These are phyloP conservation scores for Tinea trinotella DNA, from an alignment of 2,888 invertebrate species.

Conservation along the genomic window DNA sequence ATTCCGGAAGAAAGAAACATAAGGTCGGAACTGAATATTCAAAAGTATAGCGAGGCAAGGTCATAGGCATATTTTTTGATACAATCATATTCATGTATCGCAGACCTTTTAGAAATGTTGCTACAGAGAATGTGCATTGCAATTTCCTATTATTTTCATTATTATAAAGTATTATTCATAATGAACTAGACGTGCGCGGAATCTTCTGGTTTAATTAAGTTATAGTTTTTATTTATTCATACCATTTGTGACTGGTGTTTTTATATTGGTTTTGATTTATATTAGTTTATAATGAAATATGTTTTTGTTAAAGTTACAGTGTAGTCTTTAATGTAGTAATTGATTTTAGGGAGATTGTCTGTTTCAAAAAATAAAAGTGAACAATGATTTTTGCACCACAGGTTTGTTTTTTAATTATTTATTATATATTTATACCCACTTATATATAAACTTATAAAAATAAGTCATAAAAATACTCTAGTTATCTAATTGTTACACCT, in stretches of 20 bases:
- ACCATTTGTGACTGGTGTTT: neutral
- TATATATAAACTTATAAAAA: too few relatives aligned
- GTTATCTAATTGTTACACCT: too few relatives aligned
- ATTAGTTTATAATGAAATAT: too few relatives aligned
- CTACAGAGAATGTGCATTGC: conserved; percentile 12
- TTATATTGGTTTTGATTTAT: too few relatives aligned
- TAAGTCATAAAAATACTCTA: too few relatives aligned
- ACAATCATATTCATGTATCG: neutral
- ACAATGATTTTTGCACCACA: conserved; percentile 4
- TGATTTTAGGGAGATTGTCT: neutral
- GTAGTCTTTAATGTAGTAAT: too few relatives aligned
- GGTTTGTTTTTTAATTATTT: neutral
- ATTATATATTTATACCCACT: too few relatives aligned
- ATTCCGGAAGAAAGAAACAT: conserved; percentile 14
- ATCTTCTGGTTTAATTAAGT: neutral
- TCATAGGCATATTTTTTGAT: conserved; percentile 3
- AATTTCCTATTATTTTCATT: conserved; percentile 15
- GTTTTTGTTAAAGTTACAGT: too few relatives aligned
- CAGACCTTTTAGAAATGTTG: conserved; percentile 11
- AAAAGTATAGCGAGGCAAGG: conserved; percentile 13
- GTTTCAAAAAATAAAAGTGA: neutral
- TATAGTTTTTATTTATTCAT: neutral
- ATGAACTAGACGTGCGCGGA: conserved; percentile 11
- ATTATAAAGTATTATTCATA: conserved; percentile 12
- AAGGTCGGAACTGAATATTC: conserved; percentile 14